Evolutionary conservation across 2,113 vertebrate species (phyloP).

Genomic region (Lamprotornis superbus): DNA sequence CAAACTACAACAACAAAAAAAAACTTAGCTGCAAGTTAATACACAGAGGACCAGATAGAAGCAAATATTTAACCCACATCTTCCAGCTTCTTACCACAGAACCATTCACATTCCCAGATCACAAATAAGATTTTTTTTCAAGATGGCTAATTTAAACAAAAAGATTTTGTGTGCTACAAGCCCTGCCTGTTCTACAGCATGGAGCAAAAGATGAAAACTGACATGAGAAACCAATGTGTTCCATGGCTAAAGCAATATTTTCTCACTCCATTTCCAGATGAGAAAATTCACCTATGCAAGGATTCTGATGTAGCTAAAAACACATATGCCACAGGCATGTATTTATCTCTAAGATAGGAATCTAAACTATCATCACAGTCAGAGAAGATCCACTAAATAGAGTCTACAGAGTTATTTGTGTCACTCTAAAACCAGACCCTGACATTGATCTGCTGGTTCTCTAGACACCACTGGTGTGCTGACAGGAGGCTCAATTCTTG

Average conservation of each 20-base stretch:
- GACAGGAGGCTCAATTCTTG: neutral
- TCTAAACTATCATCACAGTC: neutral
- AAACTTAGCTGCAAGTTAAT: neutral
- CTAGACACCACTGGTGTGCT: neutral
- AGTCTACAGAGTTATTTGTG: neutral
- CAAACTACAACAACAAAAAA: neutral
- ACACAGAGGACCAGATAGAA: neutral
- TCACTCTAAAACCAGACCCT: neutral
- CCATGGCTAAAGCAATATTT: neutral
- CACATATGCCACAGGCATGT: fast-evolving
- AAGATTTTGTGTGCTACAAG: neutral
- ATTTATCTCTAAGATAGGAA: neutral
- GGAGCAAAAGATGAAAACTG: neutral
- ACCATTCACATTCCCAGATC: neutral
- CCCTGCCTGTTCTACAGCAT: neutral
- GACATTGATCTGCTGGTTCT: neutral
- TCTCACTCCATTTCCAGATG: neutral
- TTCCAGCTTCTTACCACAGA: neutral
- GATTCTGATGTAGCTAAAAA: neutral
- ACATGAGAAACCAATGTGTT: neutral
- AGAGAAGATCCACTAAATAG: neutral
- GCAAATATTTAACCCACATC: neutral
- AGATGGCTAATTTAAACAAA: neutral
- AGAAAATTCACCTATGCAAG: neutral
- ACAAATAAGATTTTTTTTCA: neutral